Evolutionary conservation across 2,888 invertebrate species (phyloP).

Genomic region (Tetragonisca angustula): DNA sequence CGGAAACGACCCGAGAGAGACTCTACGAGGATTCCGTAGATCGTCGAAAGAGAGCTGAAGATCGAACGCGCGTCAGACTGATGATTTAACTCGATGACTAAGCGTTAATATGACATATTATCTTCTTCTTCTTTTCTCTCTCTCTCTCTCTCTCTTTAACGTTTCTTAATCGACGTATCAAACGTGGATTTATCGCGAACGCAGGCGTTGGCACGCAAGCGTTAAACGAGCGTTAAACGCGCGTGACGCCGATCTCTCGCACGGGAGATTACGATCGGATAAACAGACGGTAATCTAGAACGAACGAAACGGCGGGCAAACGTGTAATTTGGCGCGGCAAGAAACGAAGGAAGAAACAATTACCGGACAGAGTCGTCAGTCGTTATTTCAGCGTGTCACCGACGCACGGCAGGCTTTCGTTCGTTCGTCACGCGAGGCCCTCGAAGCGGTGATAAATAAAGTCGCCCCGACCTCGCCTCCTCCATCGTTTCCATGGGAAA

Average conservation of each 20-base stretch:
- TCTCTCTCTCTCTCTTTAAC: too few relatives aligned
- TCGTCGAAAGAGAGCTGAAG: neutral
- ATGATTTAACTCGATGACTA: neutral
- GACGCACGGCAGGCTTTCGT: constrained; percentile 4
- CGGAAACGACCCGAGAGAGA: neutral
- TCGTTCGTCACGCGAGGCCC: constrained; percentile 11
- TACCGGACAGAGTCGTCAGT: constrained; percentile 22
- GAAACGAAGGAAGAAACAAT: constrained; percentile 18
- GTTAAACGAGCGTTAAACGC: neutral
- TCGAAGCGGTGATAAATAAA: constrained; percentile 15
- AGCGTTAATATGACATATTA: neutral
- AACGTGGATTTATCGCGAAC: neutral
- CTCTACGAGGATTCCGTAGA: neutral
- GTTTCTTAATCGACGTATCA: neutral
- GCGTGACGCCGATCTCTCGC: neutral
- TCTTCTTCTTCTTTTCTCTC: too few relatives aligned
- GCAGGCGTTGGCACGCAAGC: neutral
- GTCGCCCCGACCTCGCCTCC: constrained; percentile 3
- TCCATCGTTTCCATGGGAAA: constrained; percentile 24
- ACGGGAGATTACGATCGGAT: neutral
- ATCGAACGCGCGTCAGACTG: neutral
- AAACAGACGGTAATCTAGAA: neutral
- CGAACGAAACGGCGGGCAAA: neutral
- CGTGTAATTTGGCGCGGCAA: constrained; percentile 16
- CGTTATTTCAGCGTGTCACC: neutral